phyloP scores from a whole-genome alignment of 2,113 vertebrate species.

The Podocnemis expansa region DNA sequence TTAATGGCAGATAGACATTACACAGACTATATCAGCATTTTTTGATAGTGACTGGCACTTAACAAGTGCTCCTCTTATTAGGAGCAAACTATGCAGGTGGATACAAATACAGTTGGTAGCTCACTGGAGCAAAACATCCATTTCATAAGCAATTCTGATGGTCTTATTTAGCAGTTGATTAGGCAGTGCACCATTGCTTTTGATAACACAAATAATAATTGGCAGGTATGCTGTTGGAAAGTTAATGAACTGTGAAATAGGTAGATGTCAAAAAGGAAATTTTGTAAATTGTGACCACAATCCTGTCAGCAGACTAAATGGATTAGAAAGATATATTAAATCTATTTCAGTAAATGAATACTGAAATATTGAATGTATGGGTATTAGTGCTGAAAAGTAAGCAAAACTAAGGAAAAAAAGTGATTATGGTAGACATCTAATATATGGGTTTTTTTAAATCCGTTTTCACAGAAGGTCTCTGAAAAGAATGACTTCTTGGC shows the following conservation, averaged over 20 bases:
- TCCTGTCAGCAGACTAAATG: slow-evolving; percentile 68
- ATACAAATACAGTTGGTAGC: slow-evolving; percentile 7
- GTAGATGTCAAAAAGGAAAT: slow-evolving; percentile 69
- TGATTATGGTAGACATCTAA: slow-evolving; percentile 42
- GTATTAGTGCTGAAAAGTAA: slow-evolving; percentile 63
- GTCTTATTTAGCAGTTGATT: slow-evolving; percentile 59
- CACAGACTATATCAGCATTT: background rate
- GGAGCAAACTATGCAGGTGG: background rate
- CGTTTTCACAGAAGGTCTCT: slow-evolving; percentile 40
- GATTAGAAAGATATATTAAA: slow-evolving; percentile 63
- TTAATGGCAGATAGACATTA: background rate
- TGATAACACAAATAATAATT: slow-evolving; percentile 50
- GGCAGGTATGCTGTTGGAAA: slow-evolving; percentile 60
- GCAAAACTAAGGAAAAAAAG: slow-evolving; percentile 59
- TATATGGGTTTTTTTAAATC: slow-evolving; percentile 43
- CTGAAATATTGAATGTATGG: slow-evolving; percentile 2
- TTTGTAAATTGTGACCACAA: slow-evolving; percentile 59
- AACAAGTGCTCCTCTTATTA: background rate
- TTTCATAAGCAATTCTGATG: slow-evolving; percentile 44
- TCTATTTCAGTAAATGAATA: slow-evolving; percentile 47
- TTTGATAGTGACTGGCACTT: background rate
- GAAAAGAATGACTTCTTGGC: slow-evolving; percentile 63
- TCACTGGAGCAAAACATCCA: background rate
- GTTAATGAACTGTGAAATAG: slow-evolving; percentile 73
- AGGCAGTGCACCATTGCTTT: slow-evolving; percentile 51